A percentile compares a stretch with the other conserved stretches of the same genome.
phyloP scores from a whole-genome alignment of 1,140 invertebrate genomes.

The Parasteatoda tepidariorum region DNA sequence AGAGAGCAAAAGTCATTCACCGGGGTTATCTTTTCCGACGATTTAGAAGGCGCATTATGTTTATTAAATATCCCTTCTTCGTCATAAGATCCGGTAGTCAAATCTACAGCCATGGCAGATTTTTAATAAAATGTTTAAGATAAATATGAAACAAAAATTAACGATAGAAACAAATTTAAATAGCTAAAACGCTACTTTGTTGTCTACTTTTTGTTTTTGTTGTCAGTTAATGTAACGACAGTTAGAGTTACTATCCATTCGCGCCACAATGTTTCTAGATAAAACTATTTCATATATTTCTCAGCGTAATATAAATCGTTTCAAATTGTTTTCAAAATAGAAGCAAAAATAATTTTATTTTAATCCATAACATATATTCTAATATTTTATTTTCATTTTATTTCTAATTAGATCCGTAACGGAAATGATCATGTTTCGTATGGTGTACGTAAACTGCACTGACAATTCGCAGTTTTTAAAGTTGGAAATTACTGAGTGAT shows the following conservation, averaged over 20 bases:
- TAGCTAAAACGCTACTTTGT: background rate
- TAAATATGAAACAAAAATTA: background rate
- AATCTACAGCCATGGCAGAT: slow-evolving; percentile 55
- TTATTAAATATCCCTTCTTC: slow-evolving; percentile 50
- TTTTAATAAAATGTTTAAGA: background rate
- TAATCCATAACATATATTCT: no score
- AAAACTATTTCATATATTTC: no score
- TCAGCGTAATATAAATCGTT: no score
- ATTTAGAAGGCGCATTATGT: slow-evolving; percentile 30
- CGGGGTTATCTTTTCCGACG: background rate
- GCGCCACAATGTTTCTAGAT: no score
- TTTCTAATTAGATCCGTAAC: no score
- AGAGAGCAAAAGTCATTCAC: slow-evolving; percentile 1
- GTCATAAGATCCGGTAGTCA: slow-evolving; percentile 51
- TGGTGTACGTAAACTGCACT: no score
- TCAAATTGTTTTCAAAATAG: no score
- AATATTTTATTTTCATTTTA: no score
- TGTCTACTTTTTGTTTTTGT: background rate
- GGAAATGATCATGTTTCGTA: no score
- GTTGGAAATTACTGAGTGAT: no score
- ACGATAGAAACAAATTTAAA: background rate
- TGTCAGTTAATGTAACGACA: background rate
- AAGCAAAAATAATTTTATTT: no score
- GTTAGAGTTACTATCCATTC: background rate
- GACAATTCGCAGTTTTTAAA: no score